Percentiles rank a stretch among this genome's conserved stretches.
Conservation (phyloP, 2,888 invertebrate species). For the Terebella lapidaria region DNA sequence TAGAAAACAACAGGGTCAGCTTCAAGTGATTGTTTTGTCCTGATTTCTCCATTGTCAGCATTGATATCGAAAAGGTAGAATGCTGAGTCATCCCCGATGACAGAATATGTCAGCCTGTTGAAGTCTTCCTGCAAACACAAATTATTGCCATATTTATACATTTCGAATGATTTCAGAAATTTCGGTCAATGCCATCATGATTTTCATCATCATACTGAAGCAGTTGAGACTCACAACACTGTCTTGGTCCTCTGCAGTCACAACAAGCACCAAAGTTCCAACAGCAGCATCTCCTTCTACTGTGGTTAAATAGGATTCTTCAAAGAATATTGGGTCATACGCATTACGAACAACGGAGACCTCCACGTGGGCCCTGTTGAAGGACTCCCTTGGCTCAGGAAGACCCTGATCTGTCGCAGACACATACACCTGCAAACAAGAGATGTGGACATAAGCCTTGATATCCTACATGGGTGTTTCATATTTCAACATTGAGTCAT, state of each 20-base stretch:
- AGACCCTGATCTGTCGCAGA: conserved; percentile 19
- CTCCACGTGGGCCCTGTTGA: conserved; percentile 26
- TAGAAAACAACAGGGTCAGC: conserved; percentile 24
- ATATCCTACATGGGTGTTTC: too few relatives aligned
- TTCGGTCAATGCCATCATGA: too few relatives aligned
- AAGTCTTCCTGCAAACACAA: conserved; percentile 19
- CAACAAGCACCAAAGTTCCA: conserved; percentile 19
- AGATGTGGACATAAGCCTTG: too few relatives aligned
- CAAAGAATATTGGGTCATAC: conserved; percentile 33
- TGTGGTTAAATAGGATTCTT: conserved; percentile 11
- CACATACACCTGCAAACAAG: conserved; percentile 15
- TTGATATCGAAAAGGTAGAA: conserved; percentile 32
- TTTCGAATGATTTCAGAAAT: too few relatives aligned
- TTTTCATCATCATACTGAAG: too few relatives aligned
- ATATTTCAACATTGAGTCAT: too few relatives aligned
- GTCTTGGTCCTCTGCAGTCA: conserved; percentile 37
- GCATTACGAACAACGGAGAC: conserved; percentile 36
- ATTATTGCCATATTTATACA: neutral
- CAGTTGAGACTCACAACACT: conserved; percentile 35
- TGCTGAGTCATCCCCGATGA: conserved; percentile 39
- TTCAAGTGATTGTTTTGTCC: conserved; percentile 25
- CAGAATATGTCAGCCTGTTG: conserved; percentile 20
- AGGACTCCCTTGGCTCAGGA: conserved; percentile 12
- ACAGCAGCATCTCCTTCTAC: conserved; percentile 14
- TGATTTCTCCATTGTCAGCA: conserved; percentile 20